These are phyloP conservation scores for Spondyliosoma cantharus DNA, from an alignment of 2,797 vertebrate genomes.

Conservation along the genomic window DNA sequence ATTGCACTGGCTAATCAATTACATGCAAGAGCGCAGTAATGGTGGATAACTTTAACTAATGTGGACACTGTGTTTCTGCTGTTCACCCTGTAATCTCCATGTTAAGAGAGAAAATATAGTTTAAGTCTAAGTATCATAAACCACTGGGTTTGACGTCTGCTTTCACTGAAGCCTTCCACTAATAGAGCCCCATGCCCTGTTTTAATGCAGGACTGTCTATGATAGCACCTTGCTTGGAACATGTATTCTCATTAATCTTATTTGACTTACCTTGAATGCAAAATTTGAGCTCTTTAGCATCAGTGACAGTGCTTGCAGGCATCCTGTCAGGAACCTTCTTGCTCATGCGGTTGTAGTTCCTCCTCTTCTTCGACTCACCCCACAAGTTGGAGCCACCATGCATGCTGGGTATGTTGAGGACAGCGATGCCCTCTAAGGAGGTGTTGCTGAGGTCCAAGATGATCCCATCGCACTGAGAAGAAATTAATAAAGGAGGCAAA, in stretches of 20 bases:
- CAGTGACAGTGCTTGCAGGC: conserved; percentile 85
- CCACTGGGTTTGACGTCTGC: too few species aligned
- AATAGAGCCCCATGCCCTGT: neutral
- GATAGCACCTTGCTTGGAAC: neutral
- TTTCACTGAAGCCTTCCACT: too few species aligned
- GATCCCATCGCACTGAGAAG: conserved; percentile 90
- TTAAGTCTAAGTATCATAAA: too few species aligned
- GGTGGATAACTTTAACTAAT: too few species aligned
- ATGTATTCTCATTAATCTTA: neutral
- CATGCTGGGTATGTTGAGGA: conserved; percentile 99
- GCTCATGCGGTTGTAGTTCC: conserved; percentile 91
- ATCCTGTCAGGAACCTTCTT: conserved; percentile 86
- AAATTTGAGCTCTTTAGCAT: conserved; percentile 94
- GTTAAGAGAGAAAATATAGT: too few species aligned
- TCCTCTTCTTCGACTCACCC: conserved; percentile 94
- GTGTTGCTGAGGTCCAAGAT: conserved; percentile 91
- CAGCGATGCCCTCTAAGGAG: conserved; percentile 92
- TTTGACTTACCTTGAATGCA: conserved; percentile 91
- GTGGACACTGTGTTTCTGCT: neutral
- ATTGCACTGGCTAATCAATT: too few species aligned
- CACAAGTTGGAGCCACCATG: conserved; percentile 96
- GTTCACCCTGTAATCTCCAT: neutral
- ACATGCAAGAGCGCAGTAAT: too few species aligned
- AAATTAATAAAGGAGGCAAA: neutral
- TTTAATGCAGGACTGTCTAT: neutral